Percentiles rank a stretch among this genome's conserved stretches.
phyloP scores from a whole-genome alignment of 1,140 invertebrate genomes.

The Protaetia brevitarsis region DNA sequence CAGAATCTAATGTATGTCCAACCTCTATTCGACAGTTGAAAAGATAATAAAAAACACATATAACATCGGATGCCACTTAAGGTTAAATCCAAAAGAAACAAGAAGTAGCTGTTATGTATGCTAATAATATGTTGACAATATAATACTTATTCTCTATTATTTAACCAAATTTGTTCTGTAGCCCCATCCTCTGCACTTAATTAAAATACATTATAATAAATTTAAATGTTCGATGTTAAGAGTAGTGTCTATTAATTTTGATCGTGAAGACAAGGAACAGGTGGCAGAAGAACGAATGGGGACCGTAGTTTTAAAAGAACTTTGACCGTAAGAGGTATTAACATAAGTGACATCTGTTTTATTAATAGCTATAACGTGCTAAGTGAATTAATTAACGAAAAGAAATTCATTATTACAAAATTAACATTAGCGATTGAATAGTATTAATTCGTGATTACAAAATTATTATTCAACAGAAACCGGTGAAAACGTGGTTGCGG shows the following conservation, averaged over 20 bases:
- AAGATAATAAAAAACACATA: not conserved
- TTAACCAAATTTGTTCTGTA: not conserved
- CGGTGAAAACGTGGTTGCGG: no score
- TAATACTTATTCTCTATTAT: not conserved
- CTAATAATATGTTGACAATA: conserved; percentile 9
- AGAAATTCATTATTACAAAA: no score
- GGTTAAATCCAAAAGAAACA: not conserved
- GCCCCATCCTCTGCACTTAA: not conserved
- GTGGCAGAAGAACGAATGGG: no score
- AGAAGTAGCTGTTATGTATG: not conserved
- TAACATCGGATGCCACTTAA: conserved; percentile 5
- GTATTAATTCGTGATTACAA: no score
- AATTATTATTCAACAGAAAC: no score
- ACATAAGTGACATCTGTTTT: no score
- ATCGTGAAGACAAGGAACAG: not conserved
- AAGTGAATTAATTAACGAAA: no score
- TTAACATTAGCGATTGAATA: no score
- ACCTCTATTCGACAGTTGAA: not conserved
- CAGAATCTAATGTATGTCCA: no score
- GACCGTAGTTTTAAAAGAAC: no score
- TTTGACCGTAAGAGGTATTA: no score
- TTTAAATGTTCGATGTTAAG: conserved; percentile 2
- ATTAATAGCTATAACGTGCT: no score
- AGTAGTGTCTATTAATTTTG: not conserved
- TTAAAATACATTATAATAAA: conserved; percentile 12